Conservation (phyloP, 64 coral and sea anemone genomes). For the Hydrozoanthus tunicans region DNA sequence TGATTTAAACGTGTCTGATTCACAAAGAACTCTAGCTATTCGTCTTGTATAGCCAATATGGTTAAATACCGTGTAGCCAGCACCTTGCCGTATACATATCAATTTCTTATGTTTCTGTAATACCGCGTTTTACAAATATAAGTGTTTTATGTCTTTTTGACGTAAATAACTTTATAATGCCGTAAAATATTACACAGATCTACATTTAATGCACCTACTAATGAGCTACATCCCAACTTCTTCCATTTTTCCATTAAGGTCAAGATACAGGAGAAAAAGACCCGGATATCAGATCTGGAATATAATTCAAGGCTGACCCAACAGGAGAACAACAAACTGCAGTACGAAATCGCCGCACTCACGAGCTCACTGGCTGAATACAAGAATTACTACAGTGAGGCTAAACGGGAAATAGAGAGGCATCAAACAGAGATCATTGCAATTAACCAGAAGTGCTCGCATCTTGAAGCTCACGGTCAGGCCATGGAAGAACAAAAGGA, state of each 20-base stretch:
- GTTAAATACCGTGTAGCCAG: too few relatives aligned
- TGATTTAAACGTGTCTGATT: too few relatives aligned
- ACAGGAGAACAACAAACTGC: slow-evolving; percentile 23
- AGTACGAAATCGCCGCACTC: slow-evolving; percentile 31
- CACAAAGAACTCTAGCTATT: too few relatives aligned
- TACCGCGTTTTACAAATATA: too few relatives aligned
- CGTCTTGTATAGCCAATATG: too few relatives aligned
- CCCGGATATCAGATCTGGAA: slow-evolving; percentile 17
- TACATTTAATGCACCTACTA: neutral
- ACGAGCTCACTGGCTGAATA: slow-evolving; percentile 21
- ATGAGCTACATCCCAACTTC: neutral
- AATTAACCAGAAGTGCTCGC: slow-evolving; percentile 46
- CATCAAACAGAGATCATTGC: slow-evolving; percentile 33
- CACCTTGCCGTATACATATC: too few relatives aligned
- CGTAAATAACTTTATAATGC: too few relatives aligned
- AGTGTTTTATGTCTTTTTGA: too few relatives aligned
- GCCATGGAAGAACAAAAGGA: slow-evolving; percentile 48
- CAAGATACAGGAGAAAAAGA: slow-evolving; percentile 10
- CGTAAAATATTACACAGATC: neutral
- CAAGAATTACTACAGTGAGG: slow-evolving; percentile 51
- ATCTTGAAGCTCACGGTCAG: slow-evolving; percentile 35
- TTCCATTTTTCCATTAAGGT: neutral
- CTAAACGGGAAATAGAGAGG: slow-evolving; percentile 19
- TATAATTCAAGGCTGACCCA: slow-evolving; percentile 20
- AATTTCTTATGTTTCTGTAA: too few relatives aligned